Base-by-base conservation (phyloP, 2,113 vertebrate species). In the Oreocharis arfaki region DNA sequence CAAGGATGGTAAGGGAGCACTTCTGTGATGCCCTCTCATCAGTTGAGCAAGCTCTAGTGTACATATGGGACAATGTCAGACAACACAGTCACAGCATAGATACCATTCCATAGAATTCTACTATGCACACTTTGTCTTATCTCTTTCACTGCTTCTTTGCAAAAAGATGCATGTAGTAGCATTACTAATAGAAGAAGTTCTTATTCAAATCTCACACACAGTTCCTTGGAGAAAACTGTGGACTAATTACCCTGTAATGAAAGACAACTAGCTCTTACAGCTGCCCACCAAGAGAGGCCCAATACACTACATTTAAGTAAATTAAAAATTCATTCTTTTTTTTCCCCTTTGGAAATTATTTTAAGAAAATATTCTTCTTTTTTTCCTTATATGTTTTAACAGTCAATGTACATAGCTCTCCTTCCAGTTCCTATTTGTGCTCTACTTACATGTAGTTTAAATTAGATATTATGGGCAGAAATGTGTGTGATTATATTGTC, bases 221-320 rank as follows among this genome's bases (percentile, higher is more conserved):
- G n/a, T 28, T 90, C 75, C 81, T 91, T 83, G 23, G 63, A 79
- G 78, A 88, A 94, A 74, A 80, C 32, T 57, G 28, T 46, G 23
- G 35, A 69, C 82, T 95, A 94, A 95, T 95, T 76, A 93, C 19
- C 4, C 27, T 39, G 37, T 64, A 89, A 93, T 57, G 49, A 84
- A 83, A 91, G 46, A 70, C 44, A 87, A 91, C 63, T 65, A 73
- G 53, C 17, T 93, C 78, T 74, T 63, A 74, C 9, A 35, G 53
- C 46, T 85, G 74, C 74, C 84, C 67, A 85, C 63, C 42, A 52
- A 89, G 57, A 95, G 10, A 83, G 57, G 13, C 24, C 55, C 23
- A 53, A 85, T 37, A 69, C 4, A 21, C 32, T 14, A 21, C 27
- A 57, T 53, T 68, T 90, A 90, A 70, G 41, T 49, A 83, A 85